Evolutionary conservation across 2,888 invertebrate genomes (phyloP).

Genomic region (Trileptium ribeirensis): DNA sequence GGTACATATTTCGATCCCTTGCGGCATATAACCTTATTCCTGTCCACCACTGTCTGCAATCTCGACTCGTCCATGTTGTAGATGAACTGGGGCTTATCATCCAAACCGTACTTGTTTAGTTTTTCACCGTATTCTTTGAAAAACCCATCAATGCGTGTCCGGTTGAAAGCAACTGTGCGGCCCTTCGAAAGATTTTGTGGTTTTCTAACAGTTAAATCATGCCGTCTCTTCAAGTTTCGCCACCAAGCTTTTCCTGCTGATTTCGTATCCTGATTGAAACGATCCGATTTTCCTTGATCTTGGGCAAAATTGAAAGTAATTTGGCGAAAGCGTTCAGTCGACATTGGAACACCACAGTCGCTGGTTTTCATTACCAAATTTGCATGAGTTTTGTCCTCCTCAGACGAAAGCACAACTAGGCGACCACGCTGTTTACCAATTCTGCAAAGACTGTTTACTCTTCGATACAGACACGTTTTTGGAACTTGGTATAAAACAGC

Average conservation of each 20-base stretch:
- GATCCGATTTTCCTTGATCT: too few relatives aligned
- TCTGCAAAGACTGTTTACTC: too few relatives aligned
- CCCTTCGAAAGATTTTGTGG: conserved; percentile 10
- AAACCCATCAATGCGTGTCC: neutral
- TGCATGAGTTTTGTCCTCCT: neutral
- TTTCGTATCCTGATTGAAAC: neutral
- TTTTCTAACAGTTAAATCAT: neutral
- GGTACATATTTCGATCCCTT: neutral
- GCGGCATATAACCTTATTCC: neutral
- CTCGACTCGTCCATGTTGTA: neutral
- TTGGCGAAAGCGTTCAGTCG: too few relatives aligned
- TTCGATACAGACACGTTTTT: too few relatives aligned
- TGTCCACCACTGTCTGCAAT: neutral
- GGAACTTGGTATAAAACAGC: too few relatives aligned
- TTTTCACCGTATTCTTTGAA: neutral
- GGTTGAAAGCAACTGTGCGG: too few relatives aligned
- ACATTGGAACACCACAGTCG: neutral
- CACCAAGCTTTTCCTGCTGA: neutral
- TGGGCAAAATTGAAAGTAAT: too few relatives aligned
- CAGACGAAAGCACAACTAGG: too few relatives aligned
- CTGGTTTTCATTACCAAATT: neutral
- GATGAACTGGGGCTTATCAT: neutral
- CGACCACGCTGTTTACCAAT: neutral
- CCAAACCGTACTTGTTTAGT: neutral
- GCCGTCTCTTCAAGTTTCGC: neutral